Evolutionary conservation across 2,797 vertebrate genomes (phyloP), one percentile per base, ranked within the genome.

Genomic region (Lindbergichthys nudifrons): DNA sequence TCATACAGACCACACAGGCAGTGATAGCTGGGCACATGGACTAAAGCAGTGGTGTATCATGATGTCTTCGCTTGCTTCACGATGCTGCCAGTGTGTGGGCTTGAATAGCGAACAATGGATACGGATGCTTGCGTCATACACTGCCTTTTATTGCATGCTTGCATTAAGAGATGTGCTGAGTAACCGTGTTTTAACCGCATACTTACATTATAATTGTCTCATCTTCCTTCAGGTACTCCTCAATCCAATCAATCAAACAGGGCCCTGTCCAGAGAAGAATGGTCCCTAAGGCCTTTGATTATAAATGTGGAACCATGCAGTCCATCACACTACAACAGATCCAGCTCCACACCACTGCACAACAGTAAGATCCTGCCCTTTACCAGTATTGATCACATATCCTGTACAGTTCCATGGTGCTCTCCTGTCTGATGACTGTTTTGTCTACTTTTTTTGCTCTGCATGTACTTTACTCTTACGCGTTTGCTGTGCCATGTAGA

Each of bases 231-330:
- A 95, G 95, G 89, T 51, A 88, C 89, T 73, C 90, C 94, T 78
- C 89, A 88, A 77, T 91, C 91, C 78, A 70, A 95, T 76, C 90
- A 90, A 76, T 86, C 95, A 70, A 95, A 94, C 88, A 92, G 85
- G 15, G 75, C 92, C 65, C 82, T 87, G 16, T 93, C 77, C 81
- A 95, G 92, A 78, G 93, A 94, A 61, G 90, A 91, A 80, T 96
- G 96, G 90, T 78, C 94, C 85, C 95, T 92, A 86, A 93, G 82
- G 86, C 90, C 95, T 85, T 81, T 90, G 50, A 32, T 77, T 3
- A 21, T 82, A n/a, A 75, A 77, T 11, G 60, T 89, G 10, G 85
- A 82, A 80, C 87, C 71, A 13, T 84, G 23, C 16, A 77, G 61
- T 70, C 77, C 79, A 39, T 65, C 42, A 19, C 60, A 73, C 73